phyloP scores from a whole-genome alignment of 2,888 invertebrate genomes.

The Tryphoninae sp. region DNA sequence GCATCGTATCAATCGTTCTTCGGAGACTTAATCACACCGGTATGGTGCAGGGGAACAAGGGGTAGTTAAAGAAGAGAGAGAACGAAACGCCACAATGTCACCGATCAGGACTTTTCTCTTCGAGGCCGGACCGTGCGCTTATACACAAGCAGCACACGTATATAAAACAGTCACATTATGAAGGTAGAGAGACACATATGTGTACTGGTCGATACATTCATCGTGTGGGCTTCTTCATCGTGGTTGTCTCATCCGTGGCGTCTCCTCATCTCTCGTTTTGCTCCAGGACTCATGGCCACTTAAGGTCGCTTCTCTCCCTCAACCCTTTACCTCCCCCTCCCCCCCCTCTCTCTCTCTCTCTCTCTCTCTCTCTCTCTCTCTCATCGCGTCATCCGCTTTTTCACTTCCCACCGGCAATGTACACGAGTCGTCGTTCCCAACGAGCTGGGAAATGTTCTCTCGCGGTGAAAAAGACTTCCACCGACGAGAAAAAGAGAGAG shows the following conservation, averaged over 20 bases:
- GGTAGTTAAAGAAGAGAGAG: conserved; percentile 2
- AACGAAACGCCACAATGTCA: conserved; percentile 50
- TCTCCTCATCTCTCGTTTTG: conserved; percentile 1
- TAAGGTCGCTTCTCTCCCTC: conserved; percentile 2
- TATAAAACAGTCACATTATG: neutral
- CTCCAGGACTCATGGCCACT: neutral
- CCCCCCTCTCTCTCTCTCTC: neutral
- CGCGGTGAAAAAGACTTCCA: conserved; percentile 13
- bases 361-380: conserved; percentile 33
- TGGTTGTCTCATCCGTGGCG: conserved; percentile 11
- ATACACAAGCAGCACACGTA: conserved; percentile 23
- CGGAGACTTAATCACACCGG: conserved; percentile 59
- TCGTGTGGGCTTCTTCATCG: conserved; percentile 50
- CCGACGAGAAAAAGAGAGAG: conserved; percentile 2
- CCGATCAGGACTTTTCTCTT: conserved; percentile 60
- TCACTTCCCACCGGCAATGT: conserved; percentile 44
- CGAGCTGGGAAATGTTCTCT: conserved; percentile 43
- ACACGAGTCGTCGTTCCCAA: conserved; percentile 29
- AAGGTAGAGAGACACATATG: neutral
- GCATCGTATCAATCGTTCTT: conserved; percentile 63
- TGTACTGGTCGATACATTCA: conserved; percentile 23
- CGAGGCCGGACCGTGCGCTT: conserved; percentile 18
- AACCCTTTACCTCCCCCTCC: neutral
- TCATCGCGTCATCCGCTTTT: conserved; percentile 61
- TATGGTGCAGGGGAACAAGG: neutral